Percentiles rank a stretch among this genome's conserved stretches.
Evolutionary conservation across 64 coral and sea anemone species (phyloP).

Genomic region (Montipora efflorescens): DNA sequence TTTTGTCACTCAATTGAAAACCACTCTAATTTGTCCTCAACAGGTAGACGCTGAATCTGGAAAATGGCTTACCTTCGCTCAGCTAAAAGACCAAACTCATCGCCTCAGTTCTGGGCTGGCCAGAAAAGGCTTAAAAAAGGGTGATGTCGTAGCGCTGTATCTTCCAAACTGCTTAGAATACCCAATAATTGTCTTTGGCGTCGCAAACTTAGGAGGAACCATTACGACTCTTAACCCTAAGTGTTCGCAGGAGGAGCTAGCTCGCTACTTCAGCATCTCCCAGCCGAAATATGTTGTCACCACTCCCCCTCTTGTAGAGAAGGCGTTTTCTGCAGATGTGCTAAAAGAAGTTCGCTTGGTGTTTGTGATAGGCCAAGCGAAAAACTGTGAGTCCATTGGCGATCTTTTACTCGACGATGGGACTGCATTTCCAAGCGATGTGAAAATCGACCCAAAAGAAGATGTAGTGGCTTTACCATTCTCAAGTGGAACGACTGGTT

Average conservation of each 20-base stretch:
- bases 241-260: slow-evolving; percentile 48
- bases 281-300: slow-evolving; percentile 54
- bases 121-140: slow-evolving; percentile 66
- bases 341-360: slow-evolving; percentile 40
- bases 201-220: slow-evolving; percentile 39
- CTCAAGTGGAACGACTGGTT: slow-evolving; percentile 49
- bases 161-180: slow-evolving; percentile 79
- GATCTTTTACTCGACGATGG: slow-evolving; percentile 39
- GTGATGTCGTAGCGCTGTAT: slow-evolving; percentile 65
- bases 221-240: slow-evolving; percentile 61
- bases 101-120: slow-evolving; percentile 64
- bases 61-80: slow-evolving; percentile 27
- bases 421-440: background rate
- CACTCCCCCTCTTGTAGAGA: slow-evolving; percentile 43
- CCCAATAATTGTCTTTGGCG: slow-evolving; percentile 65
- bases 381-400: slow-evolving; percentile 48
- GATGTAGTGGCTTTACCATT: slow-evolving; percentile 61
- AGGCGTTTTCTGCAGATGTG: slow-evolving; percentile 16
- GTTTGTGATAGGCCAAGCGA: slow-evolving; percentile 41
- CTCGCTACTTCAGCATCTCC: slow-evolving; percentile 14
- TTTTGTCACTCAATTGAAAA: no score
- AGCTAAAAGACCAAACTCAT: slow-evolving; percentile 32
- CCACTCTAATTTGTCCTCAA: no score
- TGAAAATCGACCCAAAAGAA: slow-evolving; percentile 54
- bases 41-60: background rate